These are phyloP conservation scores for Listronotus oregonensis DNA, from an alignment of 1,140 invertebrate species.

Conservation along the genomic window DNA sequence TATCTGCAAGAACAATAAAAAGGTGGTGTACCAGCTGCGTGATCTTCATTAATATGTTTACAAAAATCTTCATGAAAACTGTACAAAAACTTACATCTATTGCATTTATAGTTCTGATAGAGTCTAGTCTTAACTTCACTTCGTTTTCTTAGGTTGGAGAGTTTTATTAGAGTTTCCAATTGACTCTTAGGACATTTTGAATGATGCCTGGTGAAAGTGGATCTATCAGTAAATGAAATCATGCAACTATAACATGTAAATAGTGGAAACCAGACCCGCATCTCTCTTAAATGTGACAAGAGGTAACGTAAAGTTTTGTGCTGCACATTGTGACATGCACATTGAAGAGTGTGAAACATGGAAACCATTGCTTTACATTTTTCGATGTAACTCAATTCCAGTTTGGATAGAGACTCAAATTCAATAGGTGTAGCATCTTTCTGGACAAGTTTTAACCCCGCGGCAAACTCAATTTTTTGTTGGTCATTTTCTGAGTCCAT, in stretches of 20 bases:
- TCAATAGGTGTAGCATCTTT: slow-evolving; percentile 36
- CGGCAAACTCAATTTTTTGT: slow-evolving; percentile 51
- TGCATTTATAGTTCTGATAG: slow-evolving; percentile 51
- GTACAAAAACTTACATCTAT: slow-evolving; percentile 47
- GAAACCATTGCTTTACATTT: slow-evolving; percentile 50
- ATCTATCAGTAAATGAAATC: slow-evolving; percentile 57
- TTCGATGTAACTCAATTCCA: slow-evolving; percentile 51
- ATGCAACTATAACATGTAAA: slow-evolving; percentile 66
- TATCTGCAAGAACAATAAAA: slow-evolving; percentile 42
- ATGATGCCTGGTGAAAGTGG: slow-evolving; percentile 45
- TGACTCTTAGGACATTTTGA: slow-evolving; percentile 39
- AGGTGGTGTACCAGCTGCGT: slow-evolving; percentile 32
- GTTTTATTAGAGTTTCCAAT: slow-evolving; percentile 44
- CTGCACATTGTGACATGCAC: slow-evolving; percentile 48
- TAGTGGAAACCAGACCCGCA: slow-evolving; percentile 49
- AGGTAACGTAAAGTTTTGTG: slow-evolving; percentile 44
- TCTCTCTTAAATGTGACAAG: slow-evolving; percentile 46
- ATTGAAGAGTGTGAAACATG: slow-evolving; percentile 47
- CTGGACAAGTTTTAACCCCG: slow-evolving; percentile 46
- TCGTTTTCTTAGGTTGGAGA: slow-evolving; percentile 45
- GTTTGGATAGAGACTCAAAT: slow-evolving; percentile 42
- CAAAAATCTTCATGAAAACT: slow-evolving; percentile 50
- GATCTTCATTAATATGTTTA: slow-evolving; percentile 48
- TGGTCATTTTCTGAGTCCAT: slow-evolving; percentile 19
- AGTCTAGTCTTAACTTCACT: slow-evolving; percentile 47